These are phyloP conservation scores for Myotis lucifugus DNA, from an alignment of 2,113 vertebrate genomes.

Conservation along the genomic window DNA sequence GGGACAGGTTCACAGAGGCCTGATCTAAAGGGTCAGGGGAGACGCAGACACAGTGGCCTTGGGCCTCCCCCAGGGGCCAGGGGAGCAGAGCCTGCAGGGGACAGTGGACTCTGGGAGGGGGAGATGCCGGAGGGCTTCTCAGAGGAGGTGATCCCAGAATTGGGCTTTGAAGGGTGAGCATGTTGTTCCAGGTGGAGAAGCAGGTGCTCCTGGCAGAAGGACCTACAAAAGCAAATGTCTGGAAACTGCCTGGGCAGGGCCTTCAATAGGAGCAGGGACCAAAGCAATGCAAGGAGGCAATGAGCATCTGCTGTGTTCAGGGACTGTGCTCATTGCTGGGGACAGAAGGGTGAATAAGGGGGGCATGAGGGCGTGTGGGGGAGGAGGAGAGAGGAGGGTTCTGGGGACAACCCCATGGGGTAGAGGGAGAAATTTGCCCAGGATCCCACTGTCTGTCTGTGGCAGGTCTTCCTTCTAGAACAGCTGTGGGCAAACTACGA, in stretches of 20 bases:
- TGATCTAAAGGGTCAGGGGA: rapidly evolving
- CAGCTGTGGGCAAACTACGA: too few species aligned
- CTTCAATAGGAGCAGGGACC: rapidly evolving
- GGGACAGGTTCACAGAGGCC: neutral
- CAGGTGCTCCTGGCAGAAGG: neutral
- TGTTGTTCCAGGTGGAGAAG: neutral
- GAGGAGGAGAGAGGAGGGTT: too few species aligned
- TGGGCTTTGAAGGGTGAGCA: neutral
- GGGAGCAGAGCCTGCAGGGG: neutral
- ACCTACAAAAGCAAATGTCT: rapidly evolving
- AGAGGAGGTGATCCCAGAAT: neutral
- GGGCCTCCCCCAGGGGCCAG: neutral
- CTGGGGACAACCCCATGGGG: too few species aligned
- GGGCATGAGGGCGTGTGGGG: neutral
- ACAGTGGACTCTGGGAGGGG: neutral
- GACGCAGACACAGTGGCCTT: rapidly evolving
- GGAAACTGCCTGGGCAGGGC: rapidly evolving
- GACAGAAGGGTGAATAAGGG: rapidly evolving
- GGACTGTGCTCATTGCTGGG: rapidly evolving
- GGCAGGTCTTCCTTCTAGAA: neutral
- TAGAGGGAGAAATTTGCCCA: too few species aligned
- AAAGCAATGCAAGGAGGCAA: rapidly evolving
- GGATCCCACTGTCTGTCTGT: too few species aligned
- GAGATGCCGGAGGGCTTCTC: neutral
- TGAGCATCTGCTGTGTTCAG: rapidly evolving